These are phyloP conservation scores for Chrysodeixis includens DNA, from an alignment of 2,888 invertebrate species.

Conservation along the genomic window DNA sequence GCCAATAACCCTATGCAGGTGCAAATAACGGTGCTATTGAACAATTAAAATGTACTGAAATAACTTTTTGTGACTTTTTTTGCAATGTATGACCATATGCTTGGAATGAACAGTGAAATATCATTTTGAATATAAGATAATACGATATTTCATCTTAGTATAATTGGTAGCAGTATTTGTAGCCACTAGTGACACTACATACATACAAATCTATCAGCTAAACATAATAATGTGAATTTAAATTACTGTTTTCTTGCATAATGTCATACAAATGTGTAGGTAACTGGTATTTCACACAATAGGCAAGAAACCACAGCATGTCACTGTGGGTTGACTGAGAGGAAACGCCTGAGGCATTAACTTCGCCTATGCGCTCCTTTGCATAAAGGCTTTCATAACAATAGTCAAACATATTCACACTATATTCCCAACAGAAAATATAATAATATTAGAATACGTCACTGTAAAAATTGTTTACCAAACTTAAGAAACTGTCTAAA, in stretches of 20 bases:
- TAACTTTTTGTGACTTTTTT: neutral
- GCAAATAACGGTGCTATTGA: slow-evolving; percentile 24
- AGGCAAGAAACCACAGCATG: neutral
- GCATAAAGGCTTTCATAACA: neutral
- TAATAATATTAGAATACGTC: too few species aligned
- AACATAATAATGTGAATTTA: too few species aligned
- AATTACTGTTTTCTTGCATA: neutral
- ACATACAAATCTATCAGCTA: too few species aligned
- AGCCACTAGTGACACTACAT: too few species aligned
- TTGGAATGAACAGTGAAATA: neutral
- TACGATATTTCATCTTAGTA: too few species aligned
- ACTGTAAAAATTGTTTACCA: too few species aligned
- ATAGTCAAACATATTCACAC: neutral
- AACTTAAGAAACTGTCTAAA: neutral
- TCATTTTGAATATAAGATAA: too few species aligned
- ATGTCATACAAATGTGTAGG: neutral
- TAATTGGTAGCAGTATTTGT: too few species aligned
- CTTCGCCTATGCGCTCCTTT: neutral
- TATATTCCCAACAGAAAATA: neutral
- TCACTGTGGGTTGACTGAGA: slow-evolving; percentile 1
- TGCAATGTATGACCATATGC: neutral
- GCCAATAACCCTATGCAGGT: slow-evolving; percentile 59
- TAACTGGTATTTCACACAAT: neutral
- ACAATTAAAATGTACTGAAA: neutral
- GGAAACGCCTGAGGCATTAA: slow-evolving; percentile 1